Evolutionary conservation across 2,888 invertebrate genomes (phyloP).

Genomic region (Rotaria macrura): DNA sequence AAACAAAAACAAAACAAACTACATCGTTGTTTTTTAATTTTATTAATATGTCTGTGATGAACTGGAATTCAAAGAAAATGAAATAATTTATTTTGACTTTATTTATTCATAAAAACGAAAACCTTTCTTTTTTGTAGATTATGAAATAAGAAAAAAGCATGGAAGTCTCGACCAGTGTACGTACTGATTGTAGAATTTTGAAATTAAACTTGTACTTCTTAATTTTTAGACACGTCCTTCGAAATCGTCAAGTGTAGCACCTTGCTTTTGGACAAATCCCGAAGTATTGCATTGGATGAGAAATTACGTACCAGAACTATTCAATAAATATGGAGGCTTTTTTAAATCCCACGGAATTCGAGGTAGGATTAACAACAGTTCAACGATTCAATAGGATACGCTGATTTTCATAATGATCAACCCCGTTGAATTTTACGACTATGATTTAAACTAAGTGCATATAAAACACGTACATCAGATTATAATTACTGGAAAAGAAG

Average conservation of each 20-base stretch:
- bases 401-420: too few relatives aligned
- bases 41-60: background rate
- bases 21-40: background rate
- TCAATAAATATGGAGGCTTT: background rate
- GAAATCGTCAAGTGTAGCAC: background rate
- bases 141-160: background rate
- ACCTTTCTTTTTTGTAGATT: background rate
- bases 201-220: background rate
- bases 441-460: too few relatives aligned
- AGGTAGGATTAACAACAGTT: too few relatives aligned
- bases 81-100: background rate
- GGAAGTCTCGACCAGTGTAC: background rate
- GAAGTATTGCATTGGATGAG: constrained; percentile 10
- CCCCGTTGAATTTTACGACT: too few relatives aligned
- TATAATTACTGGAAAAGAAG: too few relatives aligned
- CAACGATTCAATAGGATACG: too few relatives aligned
- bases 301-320: background rate
- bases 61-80: background rate
- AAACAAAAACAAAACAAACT: background rate
- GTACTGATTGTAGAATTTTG: background rate
- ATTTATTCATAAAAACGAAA: background rate
- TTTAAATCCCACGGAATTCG: background rate
- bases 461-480: too few relatives aligned
- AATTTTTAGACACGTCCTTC: background rate
- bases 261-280: background rate